phyloP scores from a whole-genome alignment of 2,797 vertebrate species.

The Halcyon smyrnensis region DNA sequence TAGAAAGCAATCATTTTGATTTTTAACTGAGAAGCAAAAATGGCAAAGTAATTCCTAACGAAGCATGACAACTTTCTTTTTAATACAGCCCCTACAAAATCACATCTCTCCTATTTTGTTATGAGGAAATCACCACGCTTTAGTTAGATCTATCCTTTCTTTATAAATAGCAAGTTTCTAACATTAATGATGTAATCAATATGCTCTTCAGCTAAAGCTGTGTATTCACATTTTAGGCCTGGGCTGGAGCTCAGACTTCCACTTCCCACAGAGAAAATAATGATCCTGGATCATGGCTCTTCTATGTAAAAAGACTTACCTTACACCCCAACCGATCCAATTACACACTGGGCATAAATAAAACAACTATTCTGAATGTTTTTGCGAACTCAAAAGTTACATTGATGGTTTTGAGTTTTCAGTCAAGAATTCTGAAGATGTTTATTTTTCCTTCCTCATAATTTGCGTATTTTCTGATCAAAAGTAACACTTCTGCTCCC shows the following conservation, averaged over 20 bases:
- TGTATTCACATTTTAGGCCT: not conserved
- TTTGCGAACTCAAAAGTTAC: not conserved
- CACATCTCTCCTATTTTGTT: not conserved
- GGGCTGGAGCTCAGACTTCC: not conserved
- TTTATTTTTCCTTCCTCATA: not conserved
- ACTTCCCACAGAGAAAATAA: not conserved
- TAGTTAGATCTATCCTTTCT: not conserved
- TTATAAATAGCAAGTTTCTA: not conserved
- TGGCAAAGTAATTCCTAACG: not conserved
- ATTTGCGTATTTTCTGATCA: not conserved
- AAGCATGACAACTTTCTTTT: not conserved
- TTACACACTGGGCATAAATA: not conserved
- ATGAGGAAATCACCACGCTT: not conserved
- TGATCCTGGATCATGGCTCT: not conserved
- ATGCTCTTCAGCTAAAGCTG: not conserved
- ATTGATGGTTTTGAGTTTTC: not conserved
- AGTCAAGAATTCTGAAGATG: not conserved
- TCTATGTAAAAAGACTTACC: not conserved
- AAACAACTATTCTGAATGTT: not conserved
- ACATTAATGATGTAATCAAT: too few species aligned
- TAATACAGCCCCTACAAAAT: not conserved
- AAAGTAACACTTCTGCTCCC: not conserved
- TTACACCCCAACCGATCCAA: not conserved
- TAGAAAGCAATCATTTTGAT: not conserved
- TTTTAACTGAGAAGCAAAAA: not conserved